Base-by-base conservation (phyloP, 2,888 invertebrate genomes). In the Phyllotreta striolata region DNA sequence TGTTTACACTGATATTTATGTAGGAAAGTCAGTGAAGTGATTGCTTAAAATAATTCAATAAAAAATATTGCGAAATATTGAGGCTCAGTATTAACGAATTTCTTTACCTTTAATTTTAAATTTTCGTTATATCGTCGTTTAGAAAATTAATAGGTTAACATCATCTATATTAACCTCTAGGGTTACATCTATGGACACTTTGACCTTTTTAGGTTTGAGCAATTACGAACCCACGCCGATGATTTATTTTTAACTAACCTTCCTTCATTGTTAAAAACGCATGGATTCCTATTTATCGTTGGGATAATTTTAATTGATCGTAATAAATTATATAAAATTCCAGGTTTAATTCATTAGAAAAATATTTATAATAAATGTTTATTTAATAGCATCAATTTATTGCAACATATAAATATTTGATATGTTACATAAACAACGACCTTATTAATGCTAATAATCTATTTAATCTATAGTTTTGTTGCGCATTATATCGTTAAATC, bases 161-260 rank as follows among this genome's bases (percentile, higher is more conserved):
- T 24, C 47, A 12, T 12, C n/a, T 5, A 6, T 24, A 12, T 47
- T 24, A 34, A 14, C 47, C 47, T 47, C 34, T 47, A 1, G 47
- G 24, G 12, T 5, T 24, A 24, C 24, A 14, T 14, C 4, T 12
- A 47, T 47, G 3, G 5, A 34, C 14, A 47, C 47, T 47, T 14
- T 47, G 47, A 47, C 14, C 47, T 47, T 47, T 47, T 47, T 6
- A 47, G 47, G 47, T 47, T 14, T 47, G 47, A 24, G 13, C 34
- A 24, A 47, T 47, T 47, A 47, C 24, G 9, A 47, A 47, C 47
- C 47, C n/a, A 47, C 47, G 14, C 34, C 24, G 24, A 47, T 14
- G 47, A 12, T 4, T 13, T 47, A 47, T 47, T 47, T 47, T 47
- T 13, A 14, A 9, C 14, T 14, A 47, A 8, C 47, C 47, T 47